Percentiles rank a stretch among this genome's conserved stretches.
Conservation (phyloP, 2,888 invertebrate genomes). For the Megaustenia siamemsis region DNA sequence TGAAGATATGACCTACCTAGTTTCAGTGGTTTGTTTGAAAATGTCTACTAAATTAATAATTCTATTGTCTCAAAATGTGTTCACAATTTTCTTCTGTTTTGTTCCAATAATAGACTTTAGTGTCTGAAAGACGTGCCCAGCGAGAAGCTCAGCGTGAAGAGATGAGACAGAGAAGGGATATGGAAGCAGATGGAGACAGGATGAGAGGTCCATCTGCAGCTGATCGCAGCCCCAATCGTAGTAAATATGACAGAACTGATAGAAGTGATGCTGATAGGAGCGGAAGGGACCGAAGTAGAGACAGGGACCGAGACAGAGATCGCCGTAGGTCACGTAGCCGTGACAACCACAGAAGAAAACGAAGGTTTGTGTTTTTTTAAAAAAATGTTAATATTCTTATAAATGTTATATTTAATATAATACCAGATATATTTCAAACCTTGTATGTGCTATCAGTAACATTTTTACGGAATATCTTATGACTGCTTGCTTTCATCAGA, state of each 20-base stretch:
- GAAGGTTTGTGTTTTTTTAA: constrained; percentile 44
- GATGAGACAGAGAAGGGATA: constrained; percentile 80
- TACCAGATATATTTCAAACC: too few species aligned
- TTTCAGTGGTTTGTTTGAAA: background rate
- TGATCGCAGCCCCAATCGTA: constrained; percentile 64
- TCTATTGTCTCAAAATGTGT: too few species aligned
- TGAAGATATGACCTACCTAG: too few species aligned
- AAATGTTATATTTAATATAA: too few species aligned
- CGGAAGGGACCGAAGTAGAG: constrained; percentile 44
- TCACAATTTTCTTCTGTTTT: too few species aligned
- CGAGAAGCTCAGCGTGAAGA: constrained; percentile 78
- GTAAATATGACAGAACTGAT: constrained; percentile 61
- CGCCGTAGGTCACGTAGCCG: constrained; percentile 64
- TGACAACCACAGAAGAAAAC: constrained; percentile 55
- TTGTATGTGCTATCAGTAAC: too few species aligned
- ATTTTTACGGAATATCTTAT: too few species aligned
- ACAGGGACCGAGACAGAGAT: constrained; percentile 53
- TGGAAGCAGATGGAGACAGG: constrained; percentile 62
- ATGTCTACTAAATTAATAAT: background rate
- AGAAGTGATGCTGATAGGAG: constrained; percentile 56
- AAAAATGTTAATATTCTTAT: too few species aligned
- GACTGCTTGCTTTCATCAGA: too few species aligned
- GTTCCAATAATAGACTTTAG: constrained; percentile 67
- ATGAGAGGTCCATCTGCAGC: constrained; percentile 34
- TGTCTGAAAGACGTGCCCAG: constrained; percentile 75